phyloP scores from a whole-genome alignment of 2,888 invertebrate species.

The Nematopogon swammerdamellus region DNA sequence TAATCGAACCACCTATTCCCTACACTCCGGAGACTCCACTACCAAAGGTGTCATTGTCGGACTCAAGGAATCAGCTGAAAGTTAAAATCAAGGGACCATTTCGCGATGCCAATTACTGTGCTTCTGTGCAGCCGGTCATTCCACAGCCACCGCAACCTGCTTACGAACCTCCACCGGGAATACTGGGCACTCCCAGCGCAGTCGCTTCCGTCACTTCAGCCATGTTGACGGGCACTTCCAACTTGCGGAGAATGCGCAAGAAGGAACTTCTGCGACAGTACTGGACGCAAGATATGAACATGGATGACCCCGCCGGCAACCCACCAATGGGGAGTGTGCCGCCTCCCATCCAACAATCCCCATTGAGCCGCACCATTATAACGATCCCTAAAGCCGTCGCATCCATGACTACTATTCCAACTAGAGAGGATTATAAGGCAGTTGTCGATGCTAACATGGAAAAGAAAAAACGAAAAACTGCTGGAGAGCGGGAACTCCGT shows the following conservation, averaged over 20 bases:
- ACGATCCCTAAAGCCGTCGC: slow-evolving; percentile 88
- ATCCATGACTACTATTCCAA: slow-evolving; percentile 84
- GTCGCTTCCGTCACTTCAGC: slow-evolving; percentile 40
- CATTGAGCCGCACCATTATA: slow-evolving; percentile 66
- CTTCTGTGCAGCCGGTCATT: slow-evolving; percentile 55
- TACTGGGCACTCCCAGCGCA: slow-evolving; percentile 35
- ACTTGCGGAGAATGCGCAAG: slow-evolving; percentile 82
- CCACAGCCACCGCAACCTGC: slow-evolving; percentile 48
- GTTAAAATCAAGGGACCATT: slow-evolving; percentile 90
- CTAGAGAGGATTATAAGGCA: slow-evolving; percentile 77
- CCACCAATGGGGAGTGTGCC: slow-evolving; percentile 46
- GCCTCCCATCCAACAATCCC: slow-evolving; percentile 57
- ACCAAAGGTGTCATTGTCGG: slow-evolving; percentile 72
- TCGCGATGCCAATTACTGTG: slow-evolving; percentile 71
- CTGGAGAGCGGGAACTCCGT: slow-evolving; percentile 55
- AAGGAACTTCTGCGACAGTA: slow-evolving; percentile 79
- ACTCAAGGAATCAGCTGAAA: slow-evolving; percentile 82
- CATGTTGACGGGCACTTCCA: slow-evolving; percentile 63
- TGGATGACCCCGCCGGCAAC: slow-evolving; percentile 67
- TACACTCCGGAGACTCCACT: slow-evolving; percentile 19
- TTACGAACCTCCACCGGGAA: slow-evolving; percentile 30
- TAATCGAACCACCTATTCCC: slow-evolving; percentile 19
- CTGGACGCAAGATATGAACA: slow-evolving; percentile 83
- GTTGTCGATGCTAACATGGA: slow-evolving; percentile 62
- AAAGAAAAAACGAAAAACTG: slow-evolving; percentile 64